Percentiles rank a stretch among this genome's conserved stretches.
Evolutionary conservation across 2,888 invertebrate genomes (phyloP).

Genomic region (Drosophila kanekoi): DNA sequence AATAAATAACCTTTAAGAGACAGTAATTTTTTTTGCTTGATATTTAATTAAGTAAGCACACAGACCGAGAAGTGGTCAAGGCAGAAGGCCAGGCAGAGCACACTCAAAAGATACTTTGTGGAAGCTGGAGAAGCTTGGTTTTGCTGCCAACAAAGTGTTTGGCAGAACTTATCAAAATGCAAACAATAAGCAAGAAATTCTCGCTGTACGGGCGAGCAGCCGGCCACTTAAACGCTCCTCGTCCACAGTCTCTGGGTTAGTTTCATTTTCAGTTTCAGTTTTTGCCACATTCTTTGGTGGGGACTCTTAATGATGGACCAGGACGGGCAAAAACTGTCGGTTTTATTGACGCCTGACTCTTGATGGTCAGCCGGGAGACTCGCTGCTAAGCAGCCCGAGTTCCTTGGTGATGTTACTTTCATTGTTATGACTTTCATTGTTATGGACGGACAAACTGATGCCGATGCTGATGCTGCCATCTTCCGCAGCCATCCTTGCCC

Average conservation of each 20-base stretch:
- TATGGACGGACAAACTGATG: constrained; percentile 43
- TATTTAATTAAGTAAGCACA: constrained; percentile 56
- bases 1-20: constrained; percentile 19
- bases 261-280: not conserved
- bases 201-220: constrained; percentile 4
- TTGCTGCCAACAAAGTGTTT: constrained; percentile 36
- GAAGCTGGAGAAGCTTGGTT: constrained; percentile 9
- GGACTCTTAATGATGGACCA: constrained; percentile 41
- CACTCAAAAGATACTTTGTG: constrained; percentile 14
- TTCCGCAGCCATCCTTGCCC: not conserved
- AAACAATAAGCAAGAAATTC: constrained; percentile 46
- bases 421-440: constrained; percentile 62
- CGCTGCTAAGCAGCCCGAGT: constrained; percentile 9
- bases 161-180: constrained; percentile 53
- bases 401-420: constrained; percentile 33
- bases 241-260: not conserved
- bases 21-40: constrained; percentile 18
- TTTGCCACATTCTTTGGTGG: not conserved
- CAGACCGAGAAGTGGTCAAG: not conserved
- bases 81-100: not conserved
- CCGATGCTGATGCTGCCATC: constrained; percentile 16
- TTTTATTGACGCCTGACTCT: constrained; percentile 52
- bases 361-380: constrained; percentile 29
- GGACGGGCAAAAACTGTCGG: constrained; percentile 18
- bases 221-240: constrained; percentile 44